A percentile compares a stretch with the other conserved stretches of the same genome.
These are phyloP conservation scores for Danio albolineatus DNA, from an alignment of 2,797 vertebrate genomes.

Conservation along the genomic window DNA sequence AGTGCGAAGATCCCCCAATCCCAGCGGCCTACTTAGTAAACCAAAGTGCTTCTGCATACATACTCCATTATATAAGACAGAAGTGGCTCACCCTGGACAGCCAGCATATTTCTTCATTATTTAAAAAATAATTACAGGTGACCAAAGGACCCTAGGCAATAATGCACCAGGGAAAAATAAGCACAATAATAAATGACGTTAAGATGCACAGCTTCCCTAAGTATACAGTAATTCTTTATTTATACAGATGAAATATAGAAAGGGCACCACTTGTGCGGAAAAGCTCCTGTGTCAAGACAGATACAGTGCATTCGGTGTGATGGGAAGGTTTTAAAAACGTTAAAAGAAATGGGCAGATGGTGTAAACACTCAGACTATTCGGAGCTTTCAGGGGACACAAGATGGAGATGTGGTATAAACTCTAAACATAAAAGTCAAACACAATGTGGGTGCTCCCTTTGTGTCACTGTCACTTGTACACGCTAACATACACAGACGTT, in stretches of 20 bases:
- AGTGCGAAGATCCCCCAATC: constrained; percentile 61
- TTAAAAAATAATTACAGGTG: constrained; percentile 59
- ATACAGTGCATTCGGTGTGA: neutral
- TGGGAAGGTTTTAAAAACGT: constrained; percentile 34
- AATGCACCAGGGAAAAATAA: constrained; percentile 15
- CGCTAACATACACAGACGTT: constrained; percentile 45
- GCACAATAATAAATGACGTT: constrained; percentile 35
- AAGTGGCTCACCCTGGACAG: constrained; percentile 56
- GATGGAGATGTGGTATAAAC: constrained; percentile 51
- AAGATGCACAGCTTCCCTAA: constrained; percentile 25
- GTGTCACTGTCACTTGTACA: constrained; percentile 39
- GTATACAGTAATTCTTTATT: constrained; percentile 25
- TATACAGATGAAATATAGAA: constrained; percentile 24
- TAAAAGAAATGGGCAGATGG: constrained; percentile 30
- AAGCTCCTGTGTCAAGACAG: neutral
- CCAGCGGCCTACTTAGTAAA: constrained; percentile 74
- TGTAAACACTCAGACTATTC: constrained; percentile 54
- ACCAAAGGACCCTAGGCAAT: constrained; percentile 28
- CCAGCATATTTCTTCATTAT: constrained; percentile 58
- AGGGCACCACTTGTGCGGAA: neutral
- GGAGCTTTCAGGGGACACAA: constrained; percentile 48
- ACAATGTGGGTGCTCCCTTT: constrained; percentile 46
- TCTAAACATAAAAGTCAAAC: constrained; percentile 57
- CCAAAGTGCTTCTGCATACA: constrained; percentile 63
- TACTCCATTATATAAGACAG: constrained; percentile 55